Base-by-base conservation (phyloP, 2,113 vertebrate species). In the Melozone crissalis region DNA sequence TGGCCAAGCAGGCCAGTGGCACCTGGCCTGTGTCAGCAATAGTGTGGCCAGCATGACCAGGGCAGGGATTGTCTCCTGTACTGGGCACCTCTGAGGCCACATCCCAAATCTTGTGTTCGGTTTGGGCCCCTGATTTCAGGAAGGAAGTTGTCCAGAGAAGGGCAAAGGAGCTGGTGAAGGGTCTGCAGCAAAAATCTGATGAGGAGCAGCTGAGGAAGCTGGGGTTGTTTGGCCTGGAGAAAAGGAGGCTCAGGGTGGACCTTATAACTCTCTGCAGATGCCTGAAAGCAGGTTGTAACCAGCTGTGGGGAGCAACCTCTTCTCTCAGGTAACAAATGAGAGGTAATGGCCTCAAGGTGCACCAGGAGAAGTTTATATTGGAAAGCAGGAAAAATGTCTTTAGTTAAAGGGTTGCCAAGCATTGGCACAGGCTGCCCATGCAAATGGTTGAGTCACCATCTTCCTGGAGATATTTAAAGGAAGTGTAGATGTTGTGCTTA, bases 131-230 rank as follows among this genome's bases (percentile, higher is more conserved):
- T 47, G 26, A 31, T 3, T 19, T n/a, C 71, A 47, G 41, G n/a
- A 27, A 61, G 21, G 26, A 69, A 13, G 19, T 11, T 41, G 21
- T 75, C 55, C 62, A 69, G 55, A 55, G 71, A 62, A 55, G 26
- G 11, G 9, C 24, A 35, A 22, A 0, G 0, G 47, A 76, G 30
- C 14, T 49, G 55, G 16, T 3, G 14, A 76, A 76, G 17, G 26
- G 30, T 55, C 78, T 76, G 30, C 21, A 69, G n/a, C n/a, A 76
- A 51, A 68, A 31, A 26, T n/a, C 22, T 55, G 20, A 13, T 0
- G 3, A 41, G 14, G 11, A 69, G 30, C 41, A 41, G n/a, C 30
- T 90, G 35, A 76, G 31, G 41, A 41, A 83, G 26, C 22, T 69
- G 71, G 11, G 3, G 3, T 26, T 49, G 14, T 55, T 69, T 49